These are phyloP conservation scores for Anolis apletophallus DNA, from an alignment of 2,797 vertebrate genomes.

Conservation along the genomic window DNA sequence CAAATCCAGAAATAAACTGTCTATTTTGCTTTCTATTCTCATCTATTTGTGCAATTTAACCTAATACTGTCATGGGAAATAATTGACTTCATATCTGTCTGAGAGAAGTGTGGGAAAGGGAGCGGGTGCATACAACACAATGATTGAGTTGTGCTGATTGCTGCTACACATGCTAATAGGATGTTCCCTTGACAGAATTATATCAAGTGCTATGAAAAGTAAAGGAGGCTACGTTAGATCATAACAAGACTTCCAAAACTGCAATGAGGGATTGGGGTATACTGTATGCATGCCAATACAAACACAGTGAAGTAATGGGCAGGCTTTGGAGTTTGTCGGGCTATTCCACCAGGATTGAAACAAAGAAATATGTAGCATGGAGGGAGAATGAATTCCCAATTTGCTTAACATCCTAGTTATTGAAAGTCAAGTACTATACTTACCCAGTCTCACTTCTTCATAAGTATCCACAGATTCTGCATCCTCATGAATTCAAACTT, in stretches of 20 bases:
- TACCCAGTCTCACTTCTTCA: background rate
- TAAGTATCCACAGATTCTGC: too few species aligned
- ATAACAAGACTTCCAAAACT: background rate
- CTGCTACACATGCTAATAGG: slow-evolving; percentile 57
- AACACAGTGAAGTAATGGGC: background rate
- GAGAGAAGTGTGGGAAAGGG: slow-evolving; percentile 33
- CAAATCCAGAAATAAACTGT: slow-evolving; percentile 19
- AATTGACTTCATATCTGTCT: slow-evolving; percentile 13
- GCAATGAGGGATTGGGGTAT: background rate
- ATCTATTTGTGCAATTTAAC: background rate
- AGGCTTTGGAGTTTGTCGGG: background rate
- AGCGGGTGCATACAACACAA: slow-evolving; percentile 47
- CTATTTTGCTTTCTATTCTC: background rate
- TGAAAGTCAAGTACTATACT: background rate
- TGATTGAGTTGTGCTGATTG: slow-evolving; percentile 56
- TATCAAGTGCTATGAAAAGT: slow-evolving; percentile 36
- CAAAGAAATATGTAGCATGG: too few species aligned
- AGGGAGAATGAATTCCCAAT: background rate
- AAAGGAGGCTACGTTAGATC: background rate
- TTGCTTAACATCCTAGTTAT: background rate
- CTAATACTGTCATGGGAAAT: background rate
- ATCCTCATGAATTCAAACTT: too few species aligned
- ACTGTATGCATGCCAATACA: background rate
- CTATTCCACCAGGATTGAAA: background rate
- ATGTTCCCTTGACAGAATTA: slow-evolving; percentile 38